Evolutionary conservation across 2,888 invertebrate genomes (phyloP).

Genomic region (Drosophila macrothrix): DNA sequence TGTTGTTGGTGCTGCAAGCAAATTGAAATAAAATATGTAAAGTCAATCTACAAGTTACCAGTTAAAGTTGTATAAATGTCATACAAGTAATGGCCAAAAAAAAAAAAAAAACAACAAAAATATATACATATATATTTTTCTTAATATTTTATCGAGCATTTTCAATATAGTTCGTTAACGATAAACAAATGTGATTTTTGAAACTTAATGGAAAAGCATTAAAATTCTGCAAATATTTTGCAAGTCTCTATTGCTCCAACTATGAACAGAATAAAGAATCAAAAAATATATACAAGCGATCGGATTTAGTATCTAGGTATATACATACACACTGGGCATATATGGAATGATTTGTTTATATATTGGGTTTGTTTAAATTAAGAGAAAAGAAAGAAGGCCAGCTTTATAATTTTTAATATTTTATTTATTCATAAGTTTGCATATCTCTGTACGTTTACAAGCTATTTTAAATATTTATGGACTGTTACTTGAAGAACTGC

Average conservation of each 20-base stretch:
- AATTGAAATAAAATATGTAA: conserved; percentile 59
- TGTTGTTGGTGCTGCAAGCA: conserved; percentile 78
- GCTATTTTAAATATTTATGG: conserved; percentile 77
- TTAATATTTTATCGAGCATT: conserved; percentile 45
- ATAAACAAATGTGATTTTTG: conserved; percentile 31
- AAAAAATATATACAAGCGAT: not conserved
- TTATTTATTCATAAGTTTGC: conserved; percentile 68
- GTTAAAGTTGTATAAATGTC: conserved; percentile 67
- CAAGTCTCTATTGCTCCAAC: conserved; percentile 20
- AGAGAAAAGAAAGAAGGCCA: not conserved
- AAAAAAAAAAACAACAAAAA: conserved; percentile 21
- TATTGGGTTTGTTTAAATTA: not conserved
- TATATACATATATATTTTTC: conserved; percentile 55
- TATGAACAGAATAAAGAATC: conserved; percentile 24
- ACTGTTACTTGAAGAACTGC: conserved; percentile 71
- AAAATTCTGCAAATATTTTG: conserved; percentile 29
- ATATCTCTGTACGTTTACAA: conserved; percentile 71
- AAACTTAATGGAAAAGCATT: conserved; percentile 20
- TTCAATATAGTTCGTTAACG: conserved; percentile 27
- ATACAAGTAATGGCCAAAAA: conserved; percentile 50
- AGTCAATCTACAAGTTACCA: conserved; percentile 54
- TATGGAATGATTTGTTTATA: not conserved
- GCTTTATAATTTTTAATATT: conserved; percentile 43
- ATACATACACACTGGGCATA: not conserved
- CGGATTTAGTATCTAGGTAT: not conserved